Conservation (phyloP, 2,888 invertebrate genomes). For the Adelphocoris suturalis region DNA sequence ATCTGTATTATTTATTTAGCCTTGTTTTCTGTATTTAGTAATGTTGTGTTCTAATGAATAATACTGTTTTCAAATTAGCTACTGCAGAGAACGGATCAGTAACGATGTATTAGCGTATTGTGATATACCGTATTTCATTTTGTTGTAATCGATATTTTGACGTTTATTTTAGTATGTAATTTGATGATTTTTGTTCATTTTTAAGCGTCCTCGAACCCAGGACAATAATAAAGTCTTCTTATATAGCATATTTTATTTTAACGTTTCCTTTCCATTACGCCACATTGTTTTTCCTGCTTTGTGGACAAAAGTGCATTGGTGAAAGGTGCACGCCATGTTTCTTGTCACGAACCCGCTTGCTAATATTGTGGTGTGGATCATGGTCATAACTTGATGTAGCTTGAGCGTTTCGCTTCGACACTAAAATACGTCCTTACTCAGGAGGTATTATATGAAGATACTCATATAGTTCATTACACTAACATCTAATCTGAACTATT, state of each 20-base stretch:
- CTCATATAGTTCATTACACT: background rate
- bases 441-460: constrained; percentile 31
- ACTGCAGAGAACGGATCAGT: background rate
- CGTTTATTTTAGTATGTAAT: background rate
- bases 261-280: background rate
- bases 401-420: constrained; percentile 1
- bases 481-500: too few relatives aligned
- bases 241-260: background rate
- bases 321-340: constrained; percentile 1
- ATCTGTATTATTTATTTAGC: background rate
- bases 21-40: background rate
- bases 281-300: background rate
- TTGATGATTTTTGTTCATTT: background rate
- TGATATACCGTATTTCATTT: background rate
- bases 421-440: background rate
- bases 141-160: background rate
- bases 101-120: background rate
- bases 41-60: background rate
- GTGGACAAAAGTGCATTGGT: background rate
- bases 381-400: constrained; percentile 27
- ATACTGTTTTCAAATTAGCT: background rate
- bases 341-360: constrained; percentile 24
- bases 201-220: background rate
- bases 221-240: background rate
- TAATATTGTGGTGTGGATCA: constrained; percentile 12